Base-by-base conservation (phyloP, 2,113 vertebrate genomes). In the Verasper variegatus region DNA sequence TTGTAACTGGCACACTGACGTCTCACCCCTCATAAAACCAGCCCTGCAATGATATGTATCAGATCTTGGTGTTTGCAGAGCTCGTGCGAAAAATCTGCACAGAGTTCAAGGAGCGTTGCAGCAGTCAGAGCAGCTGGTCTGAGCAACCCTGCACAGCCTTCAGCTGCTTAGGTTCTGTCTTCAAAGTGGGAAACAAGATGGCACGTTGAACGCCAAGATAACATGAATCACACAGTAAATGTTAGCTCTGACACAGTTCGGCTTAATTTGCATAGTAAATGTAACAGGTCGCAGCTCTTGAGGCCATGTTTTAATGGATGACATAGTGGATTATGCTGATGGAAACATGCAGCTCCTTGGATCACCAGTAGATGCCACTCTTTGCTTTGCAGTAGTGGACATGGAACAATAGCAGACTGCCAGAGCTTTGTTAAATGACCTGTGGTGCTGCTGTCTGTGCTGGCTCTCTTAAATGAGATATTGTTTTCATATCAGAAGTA, bases 321-420 rank as follows among this genome's bases (percentile, higher is more conserved):
- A 24, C 64, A 73, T 24, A 23, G n/a, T 58, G 57, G 40, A 71
- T 76, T 74, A 52, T 71, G 40, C 27, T 56, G 60, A 21, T 26
- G 12, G 8, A 12, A 23, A 26, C 17, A 7, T 71, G 73, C 10
- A 45, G 40, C 20, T 71, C 60, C 24, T 4, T 2, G 2, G 0
- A 61, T 20, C 54, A 66, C 92, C 93, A 92, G 84, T 74, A 94
- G 93, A 81, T 92, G 94, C 89, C 94, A 83, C 79, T 88, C 74
- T 83, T 89, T 71, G 79, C 89, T 78, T 91, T 91, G 54, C 24
- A 7, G 62, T 86, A 13, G 18, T 3, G 62, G 26, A 26, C 40
- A 72, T 5, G 3, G 21, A 12, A 24, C 23, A 42, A 4, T 3
- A 8, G 31, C n/a, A 61, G 47, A 51, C 20, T 47, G 57, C 5